Base-by-base conservation (phyloP, 1,140 invertebrate species). In the Oedothorax gibbosus region DNA sequence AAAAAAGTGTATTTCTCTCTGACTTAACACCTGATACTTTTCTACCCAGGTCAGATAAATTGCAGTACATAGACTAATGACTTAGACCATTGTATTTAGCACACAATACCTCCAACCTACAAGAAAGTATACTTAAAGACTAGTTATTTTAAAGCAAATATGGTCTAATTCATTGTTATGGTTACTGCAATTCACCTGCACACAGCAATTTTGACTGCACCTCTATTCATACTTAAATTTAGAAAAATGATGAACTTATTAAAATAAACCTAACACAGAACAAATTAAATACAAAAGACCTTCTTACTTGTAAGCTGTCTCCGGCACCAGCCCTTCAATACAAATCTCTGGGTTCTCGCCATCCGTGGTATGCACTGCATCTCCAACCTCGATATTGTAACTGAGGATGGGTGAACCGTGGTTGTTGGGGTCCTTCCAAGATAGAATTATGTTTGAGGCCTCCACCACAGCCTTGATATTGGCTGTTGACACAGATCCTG, bases 351-450 rank as follows among this genome's bases (percentile, higher is more conserved):
- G 86, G 35, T 86, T 87, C 92, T 91, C 7, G 91, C 90, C 54
- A 82, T 87, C 78, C 12, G 82, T 85, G 18, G 72, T 71, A 57
- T 79, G 53, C n/a, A 83, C 5, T 18, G 91, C 90, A 78, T 95
- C 94, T 35, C 92, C 93, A 21, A 94, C 88, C 82, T 96, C 94
- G 60, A 97, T 93, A 82, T 94, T 93, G 88, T 97, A 97, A 78
- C 93, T 92, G 15, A 92, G 90, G 85, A 97, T 94, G 14, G 93
- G 91, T 2, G 93, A 92, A 9, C 95, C 95, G 90, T 97, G 94
- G 69, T 89, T 89, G 56, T 91, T 89, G 6, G 96, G 95, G 86
- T 92, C 91, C 56, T 93, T 91, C 96, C 96, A 97, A 75, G 78
- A 79, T 35, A 86, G 50, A 11, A 91, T 90, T 20, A 97, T 88